Evolutionary conservation across 2,888 invertebrate species (phyloP).

Genomic region (Clistopyga incitator): DNA sequence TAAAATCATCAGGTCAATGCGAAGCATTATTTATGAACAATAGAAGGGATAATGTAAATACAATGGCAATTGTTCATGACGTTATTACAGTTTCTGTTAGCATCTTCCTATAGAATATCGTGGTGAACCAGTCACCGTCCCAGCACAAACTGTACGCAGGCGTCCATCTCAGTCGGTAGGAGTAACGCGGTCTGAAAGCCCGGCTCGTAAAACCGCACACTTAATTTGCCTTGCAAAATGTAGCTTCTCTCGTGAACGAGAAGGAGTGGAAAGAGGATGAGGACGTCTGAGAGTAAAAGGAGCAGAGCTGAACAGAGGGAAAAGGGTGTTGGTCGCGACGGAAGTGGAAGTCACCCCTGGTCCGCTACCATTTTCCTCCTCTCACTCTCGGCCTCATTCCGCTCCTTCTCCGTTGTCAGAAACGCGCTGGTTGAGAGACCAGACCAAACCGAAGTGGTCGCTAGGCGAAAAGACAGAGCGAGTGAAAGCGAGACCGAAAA

Average conservation of each 20-base stretch:
- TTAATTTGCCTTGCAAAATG: conserved; percentile 84
- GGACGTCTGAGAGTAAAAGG: conserved; percentile 42
- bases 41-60: not conserved
- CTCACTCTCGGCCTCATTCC: not conserved
- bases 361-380: conserved; percentile 11
- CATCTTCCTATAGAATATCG: conserved; percentile 10
- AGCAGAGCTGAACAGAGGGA: conserved; percentile 53
- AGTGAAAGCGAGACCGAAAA: conserved; percentile 22
- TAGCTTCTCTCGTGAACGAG: conserved; percentile 73
- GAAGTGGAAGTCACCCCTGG: conserved; percentile 18
- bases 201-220: conserved; percentile 83
- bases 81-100: conserved; percentile 5
- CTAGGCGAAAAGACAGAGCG: conserved; percentile 30
- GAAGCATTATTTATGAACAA: not conserved
- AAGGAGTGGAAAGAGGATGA: conserved; percentile 56
- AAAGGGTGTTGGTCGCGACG: conserved; percentile 53
- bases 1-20: not conserved
- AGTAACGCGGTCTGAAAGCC: conserved; percentile 74
- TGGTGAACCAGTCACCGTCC: conserved; percentile 22
- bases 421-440: not conserved
- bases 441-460: conserved; percentile 9
- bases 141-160: conserved; percentile 7
- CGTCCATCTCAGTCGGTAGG: conserved; percentile 39
- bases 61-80: conserved; percentile 3
- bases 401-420: not conserved